phyloP scores from a whole-genome alignment of 2,888 invertebrate genomes.

The Hybos culiciformis region DNA sequence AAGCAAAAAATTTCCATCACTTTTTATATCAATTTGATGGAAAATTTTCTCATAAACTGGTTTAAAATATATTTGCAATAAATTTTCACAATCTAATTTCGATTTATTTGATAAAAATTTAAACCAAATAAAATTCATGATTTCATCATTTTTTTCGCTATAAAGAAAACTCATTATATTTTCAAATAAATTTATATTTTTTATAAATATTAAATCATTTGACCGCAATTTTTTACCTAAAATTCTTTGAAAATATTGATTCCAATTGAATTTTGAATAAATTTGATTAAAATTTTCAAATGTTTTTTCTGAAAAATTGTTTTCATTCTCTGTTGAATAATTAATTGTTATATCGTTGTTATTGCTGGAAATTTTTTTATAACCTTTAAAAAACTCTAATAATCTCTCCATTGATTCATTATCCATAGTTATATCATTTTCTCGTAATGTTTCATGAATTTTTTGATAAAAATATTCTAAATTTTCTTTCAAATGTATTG shows the following conservation, averaged over 20 bases:
- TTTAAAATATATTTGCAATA: conserved; percentile 21
- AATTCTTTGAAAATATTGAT: conserved; percentile 24
- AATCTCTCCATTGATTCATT: conserved; percentile 24
- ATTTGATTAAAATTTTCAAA: conserved; percentile 23
- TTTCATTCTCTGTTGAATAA: not conserved
- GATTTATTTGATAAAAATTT: conserved; percentile 29
- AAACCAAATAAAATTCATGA: conserved; percentile 30
- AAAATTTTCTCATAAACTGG: conserved; percentile 25
- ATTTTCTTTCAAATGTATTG: conserved; percentile 22
- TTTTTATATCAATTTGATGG: conserved; percentile 23
- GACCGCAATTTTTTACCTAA: conserved; percentile 24
- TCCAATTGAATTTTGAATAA: conserved; percentile 26
- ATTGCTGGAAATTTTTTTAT: conserved; percentile 21
- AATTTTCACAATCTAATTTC: conserved; percentile 20
- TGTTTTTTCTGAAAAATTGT: conserved; percentile 17
- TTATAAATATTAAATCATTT: conserved; percentile 22
- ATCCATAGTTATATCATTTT: conserved; percentile 20
- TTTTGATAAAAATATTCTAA: conserved; percentile 26
- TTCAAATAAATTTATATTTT: conserved; percentile 23
- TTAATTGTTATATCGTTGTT: conserved; percentile 12
- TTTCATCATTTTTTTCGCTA: conserved; percentile 22
- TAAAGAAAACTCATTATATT: conserved; percentile 24
- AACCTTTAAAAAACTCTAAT: conserved; percentile 25
- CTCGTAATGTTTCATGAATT: conserved; percentile 22
- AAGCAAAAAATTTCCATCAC: too few species aligned